Conservation (phyloP, 2,888 invertebrate genomes). For the Aplocera efformata region DNA sequence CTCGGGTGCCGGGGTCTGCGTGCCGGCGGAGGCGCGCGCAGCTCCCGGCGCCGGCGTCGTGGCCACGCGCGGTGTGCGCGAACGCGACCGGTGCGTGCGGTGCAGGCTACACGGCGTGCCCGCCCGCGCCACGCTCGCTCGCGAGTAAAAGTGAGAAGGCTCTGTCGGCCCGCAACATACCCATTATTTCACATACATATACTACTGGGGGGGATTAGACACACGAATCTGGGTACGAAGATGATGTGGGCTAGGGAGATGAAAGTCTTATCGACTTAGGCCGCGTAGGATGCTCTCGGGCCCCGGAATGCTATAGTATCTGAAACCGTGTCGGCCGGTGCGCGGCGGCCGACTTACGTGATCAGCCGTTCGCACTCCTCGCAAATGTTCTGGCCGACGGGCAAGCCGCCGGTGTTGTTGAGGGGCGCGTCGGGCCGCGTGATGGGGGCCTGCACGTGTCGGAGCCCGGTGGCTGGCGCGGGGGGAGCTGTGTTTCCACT, state of each 20-base stretch:
- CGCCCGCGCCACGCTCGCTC: slow-evolving; percentile 88
- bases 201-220: slow-evolving; percentile 45
- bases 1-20: slow-evolving; percentile 53
- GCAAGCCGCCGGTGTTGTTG: slow-evolving; percentile 86
- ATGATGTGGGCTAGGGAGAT: background rate
- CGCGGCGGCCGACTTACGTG: slow-evolving; percentile 92
- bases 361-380: slow-evolving; percentile 98
- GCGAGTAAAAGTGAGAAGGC: slow-evolving; percentile 85
- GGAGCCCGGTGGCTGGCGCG: slow-evolving; percentile 77
- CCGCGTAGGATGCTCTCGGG: slow-evolving; percentile 2
- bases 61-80: slow-evolving; percentile 62
- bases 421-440: slow-evolving; percentile 81
- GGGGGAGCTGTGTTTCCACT: slow-evolving; percentile 31
- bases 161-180: slow-evolving; percentile 67
- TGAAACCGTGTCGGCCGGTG: slow-evolving; percentile 83
- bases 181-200: slow-evolving; percentile 49
- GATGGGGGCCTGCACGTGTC: slow-evolving; percentile 89
- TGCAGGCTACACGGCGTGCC: slow-evolving; percentile 82
- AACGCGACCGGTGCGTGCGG: slow-evolving; percentile 67
- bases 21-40: slow-evolving; percentile 64
- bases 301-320: slow-evolving; percentile 42
- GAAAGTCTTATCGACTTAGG: slow-evolving; percentile 6
- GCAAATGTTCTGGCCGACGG: slow-evolving; percentile 96
- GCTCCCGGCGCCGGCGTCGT: slow-evolving; percentile 70
- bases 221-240: slow-evolving; percentile 10